Base-by-base conservation (phyloP, 2,888 invertebrate genomes). In the Cheilosia pagana region DNA sequence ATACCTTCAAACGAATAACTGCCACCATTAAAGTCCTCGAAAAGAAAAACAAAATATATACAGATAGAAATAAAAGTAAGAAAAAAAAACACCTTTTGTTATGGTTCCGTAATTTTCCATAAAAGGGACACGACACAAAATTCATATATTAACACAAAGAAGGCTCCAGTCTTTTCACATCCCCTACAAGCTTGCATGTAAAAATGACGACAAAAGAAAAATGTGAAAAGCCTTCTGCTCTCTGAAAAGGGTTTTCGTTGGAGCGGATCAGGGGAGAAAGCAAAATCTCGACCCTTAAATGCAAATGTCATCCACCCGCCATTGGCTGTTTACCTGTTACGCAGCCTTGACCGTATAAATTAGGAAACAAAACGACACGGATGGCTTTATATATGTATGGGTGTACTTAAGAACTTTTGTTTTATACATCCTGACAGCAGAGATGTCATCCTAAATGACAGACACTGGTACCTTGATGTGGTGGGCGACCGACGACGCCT, bases 261-360 rank as follows among this genome's bases (percentile, higher is more conserved):
- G 5, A 19, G 8, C 1, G 0, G n/a, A 50, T 48, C 23, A 39
- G 2, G 25, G 16, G 53, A 55, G 53, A 65, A 59, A 10, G 19
- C 28, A 31, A 59, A 43, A 50, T 68, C 39, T 59, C 57, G 25
- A 45, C 19, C 19, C 48, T 52, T 45, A 23, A 43, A 60, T 60
- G 25, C 53, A 62, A 67, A 65, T 75, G 59, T 59, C 75, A 67
- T 59, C 52, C 35, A 77, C 23, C 70, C 76, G 35, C 70, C 77
- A 62, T 55, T 70, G 70, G 77, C 55, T 62, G 55, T 77, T 70
- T 62, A 70, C 77, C 77, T 77, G 62, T 77, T 77, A 70, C 45
- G 50, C 68, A 62, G 48, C 77, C 77, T 77, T 77, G 77, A 77
- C 77, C 77, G 53, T n/a, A 70, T 55, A 45, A 53, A 68, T 67